phyloP scores from a whole-genome alignment of 2,113 vertebrate species.

The Anser cygnoides region DNA sequence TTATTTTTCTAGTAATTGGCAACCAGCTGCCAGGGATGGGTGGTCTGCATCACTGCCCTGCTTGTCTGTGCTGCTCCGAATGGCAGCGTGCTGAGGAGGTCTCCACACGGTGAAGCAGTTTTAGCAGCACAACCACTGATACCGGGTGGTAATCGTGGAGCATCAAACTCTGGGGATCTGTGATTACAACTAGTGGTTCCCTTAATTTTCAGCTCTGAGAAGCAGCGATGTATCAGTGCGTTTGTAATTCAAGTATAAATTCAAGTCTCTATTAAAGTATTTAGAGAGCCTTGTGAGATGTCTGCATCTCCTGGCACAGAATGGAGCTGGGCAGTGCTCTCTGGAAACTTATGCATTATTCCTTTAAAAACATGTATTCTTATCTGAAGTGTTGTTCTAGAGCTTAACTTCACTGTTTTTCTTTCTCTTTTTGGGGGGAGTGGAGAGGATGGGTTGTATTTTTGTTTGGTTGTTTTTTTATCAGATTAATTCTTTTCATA shows the following conservation, averaged over 20 bases:
- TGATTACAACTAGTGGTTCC: background rate
- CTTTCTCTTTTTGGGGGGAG: background rate
- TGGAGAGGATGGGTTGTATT: no score
- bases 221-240: background rate
- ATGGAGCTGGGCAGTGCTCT: background rate
- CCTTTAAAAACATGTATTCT: background rate
- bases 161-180: background rate
- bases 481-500: background rate
- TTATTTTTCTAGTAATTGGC: background rate
- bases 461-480: no score
- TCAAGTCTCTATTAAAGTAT: background rate
- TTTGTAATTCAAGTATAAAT: background rate
- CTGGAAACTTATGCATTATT: background rate
- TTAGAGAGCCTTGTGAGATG: background rate
- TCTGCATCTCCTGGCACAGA: background rate
- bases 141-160: background rate
- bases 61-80: background rate
- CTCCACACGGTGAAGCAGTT: background rate
- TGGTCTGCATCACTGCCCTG: background rate
- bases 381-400: background rate
- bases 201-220: background rate
- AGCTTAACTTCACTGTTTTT: background rate
- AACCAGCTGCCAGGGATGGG: background rate
- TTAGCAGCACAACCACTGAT: background rate
- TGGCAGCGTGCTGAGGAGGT: background rate